Percentiles rank a stretch among this genome's conserved stretches.
Evolutionary conservation across 2,113 vertebrate genomes (phyloP).

Genomic region (Spea bombifrons): DNA sequence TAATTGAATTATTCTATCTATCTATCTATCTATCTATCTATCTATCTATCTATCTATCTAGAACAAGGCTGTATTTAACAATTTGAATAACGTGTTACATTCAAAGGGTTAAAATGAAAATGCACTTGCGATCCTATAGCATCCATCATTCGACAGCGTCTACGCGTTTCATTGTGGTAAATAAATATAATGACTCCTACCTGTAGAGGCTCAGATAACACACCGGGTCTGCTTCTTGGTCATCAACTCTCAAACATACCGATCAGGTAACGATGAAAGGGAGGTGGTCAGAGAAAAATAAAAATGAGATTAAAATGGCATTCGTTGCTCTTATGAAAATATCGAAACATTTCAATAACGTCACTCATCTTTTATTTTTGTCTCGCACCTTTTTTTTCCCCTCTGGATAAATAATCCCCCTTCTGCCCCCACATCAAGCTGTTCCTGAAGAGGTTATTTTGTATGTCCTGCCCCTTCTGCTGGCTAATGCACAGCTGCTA

Average conservation of each 20-base stretch:
- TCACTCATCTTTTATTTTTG: background rate
- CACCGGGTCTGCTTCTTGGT: background rate
- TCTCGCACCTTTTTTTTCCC: background rate
- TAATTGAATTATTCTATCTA: too few relatives aligned
- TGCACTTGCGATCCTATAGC: too few relatives aligned
- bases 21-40: too few relatives aligned
- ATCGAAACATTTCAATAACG: slow-evolving; percentile 14
- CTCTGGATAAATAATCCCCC: slow-evolving; percentile 52
- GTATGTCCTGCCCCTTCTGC: slow-evolving; percentile 61
- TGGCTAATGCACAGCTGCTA: slow-evolving; percentile 68
- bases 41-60: too few relatives aligned
- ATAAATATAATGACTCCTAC: too few relatives aligned
- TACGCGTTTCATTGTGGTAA: too few relatives aligned
- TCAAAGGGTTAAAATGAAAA: too few relatives aligned
- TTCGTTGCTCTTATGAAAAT: slow-evolving; percentile 22
- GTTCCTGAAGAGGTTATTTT: slow-evolving; percentile 61
- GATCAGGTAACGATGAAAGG: background rate
- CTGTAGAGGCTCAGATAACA: background rate
- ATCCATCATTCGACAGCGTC: too few relatives aligned
- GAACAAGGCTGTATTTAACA: too few relatives aligned
- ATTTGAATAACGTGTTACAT: too few relatives aligned
- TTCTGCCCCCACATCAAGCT: slow-evolving; percentile 64
- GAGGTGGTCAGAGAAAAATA: background rate
- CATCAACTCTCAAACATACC: background rate
- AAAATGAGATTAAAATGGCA: slow-evolving; percentile 17